These are phyloP conservation scores for Hypothenemus hampei DNA, from an alignment of 1,140 invertebrate species.

Conservation along the genomic window DNA sequence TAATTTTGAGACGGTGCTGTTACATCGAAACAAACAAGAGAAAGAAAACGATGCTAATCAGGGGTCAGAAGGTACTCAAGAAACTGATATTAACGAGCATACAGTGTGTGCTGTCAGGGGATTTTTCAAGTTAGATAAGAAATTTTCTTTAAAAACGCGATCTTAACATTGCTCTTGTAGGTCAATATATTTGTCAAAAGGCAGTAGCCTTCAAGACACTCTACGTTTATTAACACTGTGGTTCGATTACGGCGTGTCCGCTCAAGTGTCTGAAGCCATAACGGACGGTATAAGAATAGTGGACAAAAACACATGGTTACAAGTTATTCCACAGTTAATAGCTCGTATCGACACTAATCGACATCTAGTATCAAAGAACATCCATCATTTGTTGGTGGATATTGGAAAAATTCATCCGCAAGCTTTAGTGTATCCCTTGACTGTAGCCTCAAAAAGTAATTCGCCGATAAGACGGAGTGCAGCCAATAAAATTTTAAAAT, in stretches of 20 bases:
- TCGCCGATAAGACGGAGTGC: constrained; percentile 74
- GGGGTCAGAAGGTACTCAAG: constrained; percentile 35
- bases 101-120: constrained; percentile 92
- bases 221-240: constrained; percentile 86
- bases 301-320: constrained; percentile 97
- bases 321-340: constrained; percentile 98
- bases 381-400: constrained; percentile 90
- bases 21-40: constrained; percentile 72
- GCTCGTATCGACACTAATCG: constrained; percentile 94
- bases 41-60: constrained; percentile 25
- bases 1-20: constrained; percentile 94
- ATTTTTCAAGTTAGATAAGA: constrained; percentile 56
- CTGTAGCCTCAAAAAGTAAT: constrained; percentile 94
- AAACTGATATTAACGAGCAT: constrained; percentile 62
- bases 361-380: constrained; percentile 79
- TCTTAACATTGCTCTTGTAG: constrained; percentile 43
- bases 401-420: constrained; percentile 85
- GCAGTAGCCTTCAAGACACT: constrained; percentile 97
- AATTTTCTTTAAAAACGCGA: neutral
- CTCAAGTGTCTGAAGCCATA: constrained; percentile 90
- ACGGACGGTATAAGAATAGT: constrained; percentile 88
- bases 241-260: constrained; percentile 93
- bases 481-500: constrained; percentile 92
- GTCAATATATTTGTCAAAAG: constrained; percentile 87
- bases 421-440: constrained; percentile 94